A percentile compares a stretch with the other conserved stretches of the same genome.
These are phyloP conservation scores for Esox masquinongy DNA, from an alignment of 2,797 vertebrate species.

Conservation along the genomic window DNA sequence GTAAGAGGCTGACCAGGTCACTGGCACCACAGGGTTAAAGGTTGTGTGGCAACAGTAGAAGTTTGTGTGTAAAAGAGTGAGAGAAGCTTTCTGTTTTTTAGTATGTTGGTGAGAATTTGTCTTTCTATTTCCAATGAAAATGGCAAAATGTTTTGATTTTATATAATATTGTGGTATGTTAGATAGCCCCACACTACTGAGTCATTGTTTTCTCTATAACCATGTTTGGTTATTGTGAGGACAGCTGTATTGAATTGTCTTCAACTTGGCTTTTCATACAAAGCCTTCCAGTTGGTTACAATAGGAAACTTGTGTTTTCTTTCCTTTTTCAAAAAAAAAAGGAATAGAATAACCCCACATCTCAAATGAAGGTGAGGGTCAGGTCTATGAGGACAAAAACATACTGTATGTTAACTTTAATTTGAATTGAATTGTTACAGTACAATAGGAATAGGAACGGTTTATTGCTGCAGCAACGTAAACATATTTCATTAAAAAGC, in stretches of 20 bases:
- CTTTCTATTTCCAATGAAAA: constrained; percentile 1
- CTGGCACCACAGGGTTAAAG: constrained; percentile 60
- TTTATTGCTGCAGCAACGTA: no score
- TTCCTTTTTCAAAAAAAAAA: neutral
- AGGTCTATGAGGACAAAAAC: no score
- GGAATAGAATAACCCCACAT: neutral
- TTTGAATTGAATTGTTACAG: no score
- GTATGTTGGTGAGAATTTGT: neutral
- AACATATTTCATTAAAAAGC: no score
- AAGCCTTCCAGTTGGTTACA: no score
- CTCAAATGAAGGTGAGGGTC: no score
- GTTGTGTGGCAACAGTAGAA: constrained; percentile 42
- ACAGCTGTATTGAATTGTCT: neutral
- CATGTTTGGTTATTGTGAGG: constrained; percentile 27
- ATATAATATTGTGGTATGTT: neutral
- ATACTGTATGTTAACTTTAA: no score
- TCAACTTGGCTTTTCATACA: neutral
- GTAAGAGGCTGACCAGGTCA: constrained; percentile 26
- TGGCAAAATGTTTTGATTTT: neutral
- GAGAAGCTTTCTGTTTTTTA: neutral
- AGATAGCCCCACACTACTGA: neutral
- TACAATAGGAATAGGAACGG: no score
- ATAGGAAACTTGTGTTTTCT: no score
- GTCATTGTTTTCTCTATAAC: constrained; percentile 30
- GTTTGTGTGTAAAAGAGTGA: constrained; percentile 20